These are phyloP conservation scores for Eptatretus burgeri DNA, from an alignment of 2,113 vertebrate species.

Conservation along the genomic window DNA sequence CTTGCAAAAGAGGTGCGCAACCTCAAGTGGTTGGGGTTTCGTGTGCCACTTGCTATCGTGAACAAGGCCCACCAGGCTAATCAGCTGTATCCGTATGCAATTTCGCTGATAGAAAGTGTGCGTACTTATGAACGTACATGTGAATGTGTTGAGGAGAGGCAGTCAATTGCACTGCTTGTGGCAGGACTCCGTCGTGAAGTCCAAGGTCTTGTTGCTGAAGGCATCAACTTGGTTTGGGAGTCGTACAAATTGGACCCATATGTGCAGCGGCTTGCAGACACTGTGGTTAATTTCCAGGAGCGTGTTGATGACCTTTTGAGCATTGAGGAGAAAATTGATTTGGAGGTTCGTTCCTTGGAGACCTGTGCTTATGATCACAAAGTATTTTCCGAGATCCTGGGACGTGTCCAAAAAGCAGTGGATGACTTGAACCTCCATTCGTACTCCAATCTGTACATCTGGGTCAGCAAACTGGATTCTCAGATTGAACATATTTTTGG, in stretches of 20 bases:
- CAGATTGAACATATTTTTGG: background rate
- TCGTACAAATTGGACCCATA: slow-evolving; percentile 6
- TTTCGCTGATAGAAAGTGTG: background rate
- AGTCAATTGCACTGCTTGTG: slow-evolving; percentile 5
- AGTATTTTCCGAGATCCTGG: background rate
- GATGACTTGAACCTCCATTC: slow-evolving; percentile 1
- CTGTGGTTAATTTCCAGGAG: slow-evolving; percentile 3
- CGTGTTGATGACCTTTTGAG: background rate
- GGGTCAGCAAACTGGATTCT: slow-evolving; percentile 4
- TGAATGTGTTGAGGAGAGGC: background rate
- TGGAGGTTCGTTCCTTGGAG: slow-evolving; percentile 4
- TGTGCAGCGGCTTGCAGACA: slow-evolving; percentile 4
- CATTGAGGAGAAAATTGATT: background rate
- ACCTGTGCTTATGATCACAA: slow-evolving; percentile 3
- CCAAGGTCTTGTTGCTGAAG: slow-evolving; percentile 1
- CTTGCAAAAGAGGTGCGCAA: slow-evolving; percentile 6
- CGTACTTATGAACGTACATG: background rate
- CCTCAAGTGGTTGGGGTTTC: slow-evolving; percentile 6
- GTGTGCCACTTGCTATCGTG: slow-evolving; percentile 1
- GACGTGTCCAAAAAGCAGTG: background rate
- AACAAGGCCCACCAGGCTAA: slow-evolving; percentile 4
- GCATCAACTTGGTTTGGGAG: slow-evolving; percentile 1
- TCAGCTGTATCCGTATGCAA: background rate
- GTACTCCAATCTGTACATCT: background rate
- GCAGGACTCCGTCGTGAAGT: background rate